Evolutionary conservation across 2,888 invertebrate genomes (phyloP).

Genomic region (Lymantria dispar): DNA sequence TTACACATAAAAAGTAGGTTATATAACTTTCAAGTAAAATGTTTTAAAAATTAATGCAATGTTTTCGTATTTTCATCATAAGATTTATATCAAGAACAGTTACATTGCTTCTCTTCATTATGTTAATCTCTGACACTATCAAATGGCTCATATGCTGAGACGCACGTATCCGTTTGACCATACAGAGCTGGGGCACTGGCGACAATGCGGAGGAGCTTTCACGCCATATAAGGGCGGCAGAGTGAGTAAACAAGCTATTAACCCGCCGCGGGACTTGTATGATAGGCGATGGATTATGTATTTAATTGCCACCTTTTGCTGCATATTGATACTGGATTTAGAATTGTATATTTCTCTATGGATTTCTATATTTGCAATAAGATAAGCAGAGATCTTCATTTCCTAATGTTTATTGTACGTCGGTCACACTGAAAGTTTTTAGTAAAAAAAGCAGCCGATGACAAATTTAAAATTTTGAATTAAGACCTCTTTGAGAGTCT

Average conservation of each 20-base stretch:
- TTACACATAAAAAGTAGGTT: constrained; percentile 5
- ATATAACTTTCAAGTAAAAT: constrained; percentile 3
- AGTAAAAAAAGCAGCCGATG: no score
- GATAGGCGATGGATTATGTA: constrained; percentile 70
- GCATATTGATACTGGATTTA: constrained; percentile 51
- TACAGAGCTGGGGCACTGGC: constrained; percentile 54
- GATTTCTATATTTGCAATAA: no score
- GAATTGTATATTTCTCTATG: constrained; percentile 19
- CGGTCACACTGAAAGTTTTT: no score
- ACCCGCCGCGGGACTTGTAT: constrained; percentile 56
- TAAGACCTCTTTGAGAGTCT: no score
- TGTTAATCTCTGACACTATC: constrained; percentile 51
- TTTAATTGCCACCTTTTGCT: constrained; percentile 68
- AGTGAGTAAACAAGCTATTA: constrained; percentile 72
- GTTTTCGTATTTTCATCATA: constrained; percentile 1
- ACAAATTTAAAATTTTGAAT: no score
- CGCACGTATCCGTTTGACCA: constrained; percentile 60
- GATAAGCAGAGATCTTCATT: no score
- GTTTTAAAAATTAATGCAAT: not conserved
- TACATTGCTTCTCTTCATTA: constrained; percentile 28
- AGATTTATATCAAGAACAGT: constrained; percentile 1
- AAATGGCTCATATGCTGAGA: constrained; percentile 48
- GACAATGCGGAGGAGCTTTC: constrained; percentile 78
- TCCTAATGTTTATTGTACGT: no score
- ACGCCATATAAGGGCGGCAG: constrained; percentile 70